Evolutionary conservation across 2,888 invertebrate genomes (phyloP).

Genomic region (Drosophila leonis): DNA sequence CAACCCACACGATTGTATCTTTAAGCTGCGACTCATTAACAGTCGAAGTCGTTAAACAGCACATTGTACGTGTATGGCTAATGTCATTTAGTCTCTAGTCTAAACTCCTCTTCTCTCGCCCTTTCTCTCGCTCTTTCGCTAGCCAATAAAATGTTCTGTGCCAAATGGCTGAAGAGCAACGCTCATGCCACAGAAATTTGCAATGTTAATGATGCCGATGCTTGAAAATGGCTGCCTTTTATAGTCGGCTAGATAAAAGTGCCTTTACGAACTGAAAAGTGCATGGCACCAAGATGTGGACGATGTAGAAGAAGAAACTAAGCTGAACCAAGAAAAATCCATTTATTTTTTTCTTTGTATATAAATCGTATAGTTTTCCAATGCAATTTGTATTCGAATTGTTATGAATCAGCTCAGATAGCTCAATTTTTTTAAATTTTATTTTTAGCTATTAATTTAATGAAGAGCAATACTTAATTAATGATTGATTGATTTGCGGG

Average conservation of each 20-base stretch:
- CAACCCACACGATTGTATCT: conserved; percentile 18
- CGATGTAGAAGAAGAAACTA: not conserved
- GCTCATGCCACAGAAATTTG: conserved; percentile 44
- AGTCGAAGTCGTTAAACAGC: conserved; percentile 73
- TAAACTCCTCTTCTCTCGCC: not conserved
- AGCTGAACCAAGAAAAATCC: not conserved
- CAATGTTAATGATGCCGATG: conserved; percentile 58
- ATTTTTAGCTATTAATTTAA: not conserved
- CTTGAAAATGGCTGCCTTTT: conserved; percentile 42
- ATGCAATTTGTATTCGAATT: not conserved
- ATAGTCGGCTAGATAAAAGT: conserved; percentile 50
- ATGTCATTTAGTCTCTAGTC: conserved; percentile 45
- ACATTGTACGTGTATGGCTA: conserved; percentile 61
- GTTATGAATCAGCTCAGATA: not conserved
- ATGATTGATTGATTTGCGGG: too few species aligned
- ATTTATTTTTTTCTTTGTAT: not conserved
- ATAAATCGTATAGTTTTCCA: not conserved
- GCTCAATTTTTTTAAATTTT: not conserved
- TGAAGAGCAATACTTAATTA: not conserved
- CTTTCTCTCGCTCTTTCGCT: not conserved
- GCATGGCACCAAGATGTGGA: conserved; percentile 20
- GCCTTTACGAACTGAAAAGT: conserved; percentile 52
- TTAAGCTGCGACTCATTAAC: conserved; percentile 73
- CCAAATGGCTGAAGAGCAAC: conserved; percentile 17
- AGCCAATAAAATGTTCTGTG: conserved; percentile 63